Conservation (phyloP, 2,797 vertebrate species). For the Stomatorhinus walkeri region DNA sequence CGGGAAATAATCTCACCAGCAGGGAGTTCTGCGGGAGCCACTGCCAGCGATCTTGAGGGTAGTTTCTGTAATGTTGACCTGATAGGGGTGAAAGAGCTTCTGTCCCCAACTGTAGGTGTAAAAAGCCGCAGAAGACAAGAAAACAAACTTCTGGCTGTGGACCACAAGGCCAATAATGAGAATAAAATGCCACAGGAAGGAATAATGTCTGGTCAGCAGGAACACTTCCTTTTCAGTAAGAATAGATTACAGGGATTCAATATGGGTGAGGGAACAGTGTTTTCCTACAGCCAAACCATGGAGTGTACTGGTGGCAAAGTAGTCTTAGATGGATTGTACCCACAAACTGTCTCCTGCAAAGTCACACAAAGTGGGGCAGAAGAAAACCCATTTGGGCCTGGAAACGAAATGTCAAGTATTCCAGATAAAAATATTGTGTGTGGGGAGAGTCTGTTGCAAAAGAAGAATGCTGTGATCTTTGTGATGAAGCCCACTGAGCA, state of each 20-base stretch:
- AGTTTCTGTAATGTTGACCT: neutral
- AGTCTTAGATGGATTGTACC: neutral
- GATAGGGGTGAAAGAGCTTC: neutral
- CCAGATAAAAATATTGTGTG: neutral
- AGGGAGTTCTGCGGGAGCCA: neutral
- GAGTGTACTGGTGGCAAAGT: neutral
- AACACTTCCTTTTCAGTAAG: neutral
- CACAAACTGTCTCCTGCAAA: neutral
- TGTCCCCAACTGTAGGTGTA: neutral
- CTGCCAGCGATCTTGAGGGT: neutral
- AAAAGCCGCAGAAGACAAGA: neutral
- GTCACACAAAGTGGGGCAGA: neutral
- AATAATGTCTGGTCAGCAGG: neutral
- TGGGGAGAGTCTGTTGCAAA: neutral
- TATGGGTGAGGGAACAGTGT: neutral
- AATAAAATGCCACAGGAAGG: neutral
- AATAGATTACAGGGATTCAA: neutral
- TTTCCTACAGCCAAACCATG: neutral
- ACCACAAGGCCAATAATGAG: neutral
- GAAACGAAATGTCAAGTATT: neutral
- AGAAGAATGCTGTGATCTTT: neutral
- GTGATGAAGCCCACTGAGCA: neutral
- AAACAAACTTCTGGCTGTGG: neutral
- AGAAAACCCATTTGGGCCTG: neutral
- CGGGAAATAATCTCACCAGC: slow-evolving; percentile 16